Base-by-base conservation (phyloP, 2,797 vertebrate genomes). In the Monodelphis domestica region DNA sequence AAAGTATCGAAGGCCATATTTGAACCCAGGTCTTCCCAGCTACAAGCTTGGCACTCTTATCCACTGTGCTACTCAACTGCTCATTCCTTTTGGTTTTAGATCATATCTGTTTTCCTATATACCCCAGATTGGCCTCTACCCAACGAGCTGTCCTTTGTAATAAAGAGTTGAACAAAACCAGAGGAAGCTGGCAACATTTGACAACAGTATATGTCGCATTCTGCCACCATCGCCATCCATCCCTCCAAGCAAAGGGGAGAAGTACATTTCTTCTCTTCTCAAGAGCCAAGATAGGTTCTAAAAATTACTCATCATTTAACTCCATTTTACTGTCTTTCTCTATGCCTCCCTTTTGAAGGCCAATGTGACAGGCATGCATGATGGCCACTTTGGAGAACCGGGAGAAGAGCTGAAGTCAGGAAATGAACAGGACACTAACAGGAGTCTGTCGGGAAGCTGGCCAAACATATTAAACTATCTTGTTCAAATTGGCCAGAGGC, bases 291-390 rank as follows among this genome's bases (percentile, higher is more conserved):
- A 84, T 24, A 21, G 38, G 38, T 84, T 38, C 70, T 50, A 84
- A 84, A 84, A 50, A 45, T 84, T 84, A 26, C 21, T 45, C 38
- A 50, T 7, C 38, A 4, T 50, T 84, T 84, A 9, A 12, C 50
- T 50, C 70, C 70, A 45, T 78, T 78, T 84, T 26, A 84, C 21
- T 50, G 70, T 84, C 38, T 38, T 89, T 89, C n/a, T 89, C 53
- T 89, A 24, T 54, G 33, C 53, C 57, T 87, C 24, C 70, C 12
- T 92, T 33, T 55, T 33, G 51, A 91, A 93, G 91, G 54, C 92
- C 53, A n/a, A 17, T 4, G 0, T 29, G 59, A 87, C 84, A 59
- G 54, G 33, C 14, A 90, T 89, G 54, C 24, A 84, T 50, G 70
- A 84, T 84, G 70, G 55, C 45, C 26, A 4, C 1, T 89, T 28